These are phyloP conservation scores for Poecilobothrus nobilitatus DNA, from an alignment of 2,888 invertebrate species.

Conservation along the genomic window DNA sequence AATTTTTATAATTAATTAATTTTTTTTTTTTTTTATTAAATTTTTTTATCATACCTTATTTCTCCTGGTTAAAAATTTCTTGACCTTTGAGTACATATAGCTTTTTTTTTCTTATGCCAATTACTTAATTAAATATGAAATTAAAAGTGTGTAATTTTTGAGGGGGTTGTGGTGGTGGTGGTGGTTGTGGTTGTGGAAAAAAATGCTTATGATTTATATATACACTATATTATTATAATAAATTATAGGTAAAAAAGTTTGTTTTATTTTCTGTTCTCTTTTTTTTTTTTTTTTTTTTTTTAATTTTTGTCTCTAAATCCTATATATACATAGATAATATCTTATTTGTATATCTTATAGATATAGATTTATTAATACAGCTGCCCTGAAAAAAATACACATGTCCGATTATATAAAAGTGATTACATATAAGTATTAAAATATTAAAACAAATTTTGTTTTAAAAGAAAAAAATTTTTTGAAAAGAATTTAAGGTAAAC, in stretches of 20 bases:
- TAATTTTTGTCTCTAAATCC: not conserved
- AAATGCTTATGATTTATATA: too few species aligned
- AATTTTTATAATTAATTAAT: not conserved
- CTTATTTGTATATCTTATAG: not conserved
- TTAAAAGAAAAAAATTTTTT: too few species aligned
- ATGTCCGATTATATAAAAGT: not conserved
- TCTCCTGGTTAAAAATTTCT: constrained; percentile 6
- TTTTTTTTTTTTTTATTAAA: not conserved
- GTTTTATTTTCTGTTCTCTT: not conserved
- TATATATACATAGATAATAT: too few species aligned
- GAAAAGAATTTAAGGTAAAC: too few species aligned
- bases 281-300: not conserved
- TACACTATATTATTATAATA: too few species aligned
- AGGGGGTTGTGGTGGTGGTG: too few species aligned
- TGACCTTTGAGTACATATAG: constrained; percentile 6
- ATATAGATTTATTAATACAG: not conserved
- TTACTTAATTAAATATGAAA: not conserved
- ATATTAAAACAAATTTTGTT: too few species aligned
- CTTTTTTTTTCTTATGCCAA: not conserved
- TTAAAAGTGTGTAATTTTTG: too few species aligned
- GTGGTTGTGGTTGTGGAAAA: too few species aligned
- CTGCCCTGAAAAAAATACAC: not conserved
- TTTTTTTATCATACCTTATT: not conserved
- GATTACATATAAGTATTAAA: too few species aligned
- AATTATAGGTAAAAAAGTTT: too few species aligned